Conservation (phyloP, 2,113 vertebrate genomes). For the Xiphophorus hellerii region DNA sequence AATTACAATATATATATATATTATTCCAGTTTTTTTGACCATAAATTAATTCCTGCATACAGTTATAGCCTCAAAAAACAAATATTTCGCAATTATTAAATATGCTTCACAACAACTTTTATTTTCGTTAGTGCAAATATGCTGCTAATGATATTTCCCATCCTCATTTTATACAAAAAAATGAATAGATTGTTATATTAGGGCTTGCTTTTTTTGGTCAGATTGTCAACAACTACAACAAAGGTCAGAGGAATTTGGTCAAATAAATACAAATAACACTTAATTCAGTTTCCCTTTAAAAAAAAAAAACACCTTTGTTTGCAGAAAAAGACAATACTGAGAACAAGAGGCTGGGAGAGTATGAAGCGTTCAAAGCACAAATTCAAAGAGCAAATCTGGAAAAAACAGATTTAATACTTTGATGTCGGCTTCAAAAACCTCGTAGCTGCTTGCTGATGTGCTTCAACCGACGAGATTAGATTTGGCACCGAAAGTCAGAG, state of each 20-base stretch:
- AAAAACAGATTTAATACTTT: conserved; percentile 48
- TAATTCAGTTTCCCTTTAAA: not conserved
- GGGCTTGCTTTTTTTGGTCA: not conserved
- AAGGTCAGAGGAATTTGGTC: not conserved
- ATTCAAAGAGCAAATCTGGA: conserved; percentile 27
- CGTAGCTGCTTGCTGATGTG: conserved; percentile 21
- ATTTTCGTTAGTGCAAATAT: too few species aligned
- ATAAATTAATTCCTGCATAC: too few species aligned
- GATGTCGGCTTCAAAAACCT: conserved; percentile 48
- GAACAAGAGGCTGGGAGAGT: not conserved
- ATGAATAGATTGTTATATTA: not conserved
- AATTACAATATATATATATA: too few species aligned
- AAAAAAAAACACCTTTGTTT: not conserved
- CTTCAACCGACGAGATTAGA: conserved; percentile 38
- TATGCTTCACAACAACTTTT: too few species aligned
- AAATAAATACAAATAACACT: not conserved
- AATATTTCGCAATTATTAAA: too few species aligned
- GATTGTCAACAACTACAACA: not conserved
- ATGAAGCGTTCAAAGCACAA: conserved; percentile 31
- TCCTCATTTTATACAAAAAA: too few species aligned
- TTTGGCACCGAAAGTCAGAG: conserved; percentile 39
- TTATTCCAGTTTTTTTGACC: too few species aligned
- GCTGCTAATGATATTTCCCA: too few species aligned
- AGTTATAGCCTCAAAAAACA: too few species aligned
- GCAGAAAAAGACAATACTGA: not conserved